A percentile compares a stretch with the other conserved stretches of the same genome.
These are phyloP conservation scores for Dipodomys ordii DNA, from an alignment of 2,113 vertebrate genomes.

Conservation along the genomic window DNA sequence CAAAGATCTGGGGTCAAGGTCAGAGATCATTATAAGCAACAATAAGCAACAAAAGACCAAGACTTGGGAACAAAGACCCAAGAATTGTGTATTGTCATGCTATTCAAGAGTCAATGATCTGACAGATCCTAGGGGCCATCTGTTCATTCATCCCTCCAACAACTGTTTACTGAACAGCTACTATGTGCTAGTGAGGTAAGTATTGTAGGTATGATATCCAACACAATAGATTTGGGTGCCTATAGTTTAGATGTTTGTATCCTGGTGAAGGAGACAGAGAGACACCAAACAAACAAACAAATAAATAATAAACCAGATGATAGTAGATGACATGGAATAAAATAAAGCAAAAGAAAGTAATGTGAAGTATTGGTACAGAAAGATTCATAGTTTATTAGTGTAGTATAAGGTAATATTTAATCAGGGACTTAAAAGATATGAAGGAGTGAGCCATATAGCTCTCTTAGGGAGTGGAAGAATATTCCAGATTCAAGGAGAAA, in stretches of 20 bases:
- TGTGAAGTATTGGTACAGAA: not conserved
- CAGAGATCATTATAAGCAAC: not conserved
- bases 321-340: not conserved
- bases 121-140: not conserved
- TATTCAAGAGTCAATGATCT: not conserved
- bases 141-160: not conserved
- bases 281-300: not conserved
- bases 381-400: not conserved
- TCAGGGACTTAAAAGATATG: not conserved
- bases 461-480: not conserved
- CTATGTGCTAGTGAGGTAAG: not conserved
- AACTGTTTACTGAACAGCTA: not conserved
- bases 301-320: not conserved
- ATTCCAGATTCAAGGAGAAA: not conserved
- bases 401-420: not conserved
- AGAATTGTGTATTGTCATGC: not conserved
- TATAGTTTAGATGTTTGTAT: not conserved
- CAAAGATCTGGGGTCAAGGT: not conserved
- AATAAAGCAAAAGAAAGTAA: not conserved
- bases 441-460: not conserved
- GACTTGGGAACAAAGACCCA: not conserved
- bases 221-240: not conserved
- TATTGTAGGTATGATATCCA: not conserved
- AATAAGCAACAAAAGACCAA: not conserved
- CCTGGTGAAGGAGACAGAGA: not conserved